phyloP scores from a whole-genome alignment of 2,888 invertebrate species.

The Drosophila pullipes region DNA sequence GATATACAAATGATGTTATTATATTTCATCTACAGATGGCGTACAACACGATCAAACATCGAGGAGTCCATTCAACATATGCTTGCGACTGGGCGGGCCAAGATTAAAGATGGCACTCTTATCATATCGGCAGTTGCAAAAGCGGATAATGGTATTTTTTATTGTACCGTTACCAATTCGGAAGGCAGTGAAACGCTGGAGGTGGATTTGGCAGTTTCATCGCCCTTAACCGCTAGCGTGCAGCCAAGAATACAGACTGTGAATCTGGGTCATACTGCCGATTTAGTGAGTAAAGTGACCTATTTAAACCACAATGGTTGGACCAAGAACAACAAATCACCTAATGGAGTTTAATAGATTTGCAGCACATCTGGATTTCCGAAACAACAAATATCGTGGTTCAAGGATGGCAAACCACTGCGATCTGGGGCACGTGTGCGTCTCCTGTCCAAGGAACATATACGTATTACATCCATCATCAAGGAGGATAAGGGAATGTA shows the following conservation, averaged over 20 bases:
- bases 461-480: conserved; percentile 88
- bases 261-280: conserved; percentile 92
- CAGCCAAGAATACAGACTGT: conserved; percentile 91
- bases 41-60: conserved; percentile 85
- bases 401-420: conserved; percentile 90
- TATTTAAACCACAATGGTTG: not conserved
- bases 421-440: conserved; percentile 87
- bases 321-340: not conserved
- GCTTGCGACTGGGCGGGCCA: conserved; percentile 85
- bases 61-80: conserved; percentile 86
- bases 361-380: conserved; percentile 95
- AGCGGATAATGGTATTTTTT: conserved; percentile 86
- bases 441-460: conserved; percentile 86
- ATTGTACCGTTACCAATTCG: conserved; percentile 87
- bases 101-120: conserved; percentile 86
- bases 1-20: not conserved
- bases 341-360: conserved; percentile 84
- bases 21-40: conserved; percentile 84
- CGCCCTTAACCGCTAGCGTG: conserved; percentile 91
- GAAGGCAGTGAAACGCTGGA: conserved; percentile 87
- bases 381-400: conserved; percentile 90
- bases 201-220: conserved; percentile 87
- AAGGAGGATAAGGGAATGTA: conserved; percentile 95
- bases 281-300: conserved; percentile 87
- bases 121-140: conserved; percentile 86